Conservation (phyloP, 2,797 vertebrate species). For the Myotis findleyi region DNA sequence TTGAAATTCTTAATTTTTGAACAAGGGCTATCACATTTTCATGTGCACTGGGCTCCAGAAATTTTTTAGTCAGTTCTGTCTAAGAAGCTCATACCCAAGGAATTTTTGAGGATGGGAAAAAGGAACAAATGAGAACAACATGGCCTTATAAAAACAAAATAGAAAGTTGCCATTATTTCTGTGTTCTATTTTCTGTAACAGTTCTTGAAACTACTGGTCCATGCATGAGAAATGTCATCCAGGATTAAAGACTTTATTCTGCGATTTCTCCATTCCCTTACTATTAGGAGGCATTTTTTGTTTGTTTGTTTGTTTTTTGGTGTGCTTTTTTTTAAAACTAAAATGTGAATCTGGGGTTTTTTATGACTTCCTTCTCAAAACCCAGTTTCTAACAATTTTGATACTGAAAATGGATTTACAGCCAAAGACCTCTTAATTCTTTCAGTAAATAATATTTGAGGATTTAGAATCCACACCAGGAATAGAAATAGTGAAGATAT, state of each 20-base stretch:
- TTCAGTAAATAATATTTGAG: constrained; percentile 50
- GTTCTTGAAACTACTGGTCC: neutral
- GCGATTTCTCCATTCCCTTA: neutral
- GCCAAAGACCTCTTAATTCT: constrained; percentile 1
- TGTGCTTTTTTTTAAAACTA: neutral
- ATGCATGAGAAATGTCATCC: neutral
- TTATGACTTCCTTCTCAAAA: constrained; percentile 26
- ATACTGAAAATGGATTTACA: constrained; percentile 24
- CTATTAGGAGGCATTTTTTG: neutral
- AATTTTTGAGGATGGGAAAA: neutral
- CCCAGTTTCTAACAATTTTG: constrained; percentile 26
- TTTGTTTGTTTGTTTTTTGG: too few relatives aligned
- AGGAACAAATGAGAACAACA: neutral
- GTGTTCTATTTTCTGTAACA: constrained; percentile 36
- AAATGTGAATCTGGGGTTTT: neutral
- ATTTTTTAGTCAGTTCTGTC: neutral
- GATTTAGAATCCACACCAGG: constrained; percentile 32
- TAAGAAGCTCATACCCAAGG: neutral
- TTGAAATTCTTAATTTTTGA: constrained; percentile 45
- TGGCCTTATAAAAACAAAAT: neutral
- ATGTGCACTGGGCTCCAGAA: neutral
- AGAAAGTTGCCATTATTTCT: constrained; percentile 25
- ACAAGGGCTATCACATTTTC: neutral
- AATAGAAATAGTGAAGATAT: constrained; percentile 40
- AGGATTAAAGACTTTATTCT: constrained; percentile 22